Base-by-base conservation (phyloP, 35 echinoderm and acorn worm species). In the Ophioderma brevispina region DNA sequence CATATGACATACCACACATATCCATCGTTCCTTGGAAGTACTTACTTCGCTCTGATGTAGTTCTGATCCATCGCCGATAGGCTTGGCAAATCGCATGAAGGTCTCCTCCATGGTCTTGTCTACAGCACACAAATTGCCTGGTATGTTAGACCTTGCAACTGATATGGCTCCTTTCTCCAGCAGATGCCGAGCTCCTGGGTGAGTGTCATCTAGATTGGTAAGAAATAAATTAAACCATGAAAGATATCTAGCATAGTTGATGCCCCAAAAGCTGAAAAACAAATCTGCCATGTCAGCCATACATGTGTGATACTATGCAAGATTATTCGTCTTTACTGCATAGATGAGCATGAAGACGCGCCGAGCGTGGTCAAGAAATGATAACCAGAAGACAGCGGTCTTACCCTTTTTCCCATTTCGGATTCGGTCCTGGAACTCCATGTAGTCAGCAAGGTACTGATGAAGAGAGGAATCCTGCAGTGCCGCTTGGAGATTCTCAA, bases 41-140 rank as follows among this genome's bases (percentile, higher is more conserved):
- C 30, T 82, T 38, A 10, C 40, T 18, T 23, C 91, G 40, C 23
- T 33, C 79, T 43, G 41, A 39, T 15, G 91, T 89, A 64, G 77
- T 88, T 2, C 78, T 33, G 77, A 1, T n/a, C n/a, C n/a, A 56
- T 64, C 81, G 78, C 82, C 79, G 64, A 49, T 11, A 37, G 89
- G 82, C 63, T 89, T 89, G 31, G 87, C 89, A 77, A 84, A 85
- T 37, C 70, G 64, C 89, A 91, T 85, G 81, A 91, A 91, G 0
- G 81, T 91, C 50, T 89, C 87, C 79, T 89, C 87, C 87, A 89
- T 89, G 6, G 87, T 82, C 52, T 89, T 89, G 78, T 91, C 81
- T 21, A 89, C 87, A 23, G 75, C 87, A 80, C 50, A 35, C 0
- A 87, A 63, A 14, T 82, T 33, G 49, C 84, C 90, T 78, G 90